phyloP scores from a whole-genome alignment of 2,113 vertebrate species.

The Xenopus laevis region DNA sequence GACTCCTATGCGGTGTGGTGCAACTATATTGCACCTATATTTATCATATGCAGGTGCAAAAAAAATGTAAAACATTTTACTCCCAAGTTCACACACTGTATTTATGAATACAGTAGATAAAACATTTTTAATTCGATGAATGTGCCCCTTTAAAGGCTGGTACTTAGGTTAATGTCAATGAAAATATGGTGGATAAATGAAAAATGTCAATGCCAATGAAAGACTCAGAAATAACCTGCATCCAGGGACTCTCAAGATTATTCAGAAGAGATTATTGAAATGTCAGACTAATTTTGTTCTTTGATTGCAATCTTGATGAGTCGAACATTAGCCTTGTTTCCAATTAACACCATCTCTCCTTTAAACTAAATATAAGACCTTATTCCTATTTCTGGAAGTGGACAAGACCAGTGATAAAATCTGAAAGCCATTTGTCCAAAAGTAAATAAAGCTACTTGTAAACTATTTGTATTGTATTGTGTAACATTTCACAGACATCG shows the following conservation, averaged over 20 bases:
- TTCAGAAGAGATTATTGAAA: conserved; percentile 40
- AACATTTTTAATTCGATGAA: no score
- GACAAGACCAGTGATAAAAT: background rate
- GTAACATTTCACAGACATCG: background rate
- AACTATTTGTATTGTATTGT: conserved; percentile 20
- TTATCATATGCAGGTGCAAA: no score
- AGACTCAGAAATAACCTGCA: conserved; percentile 27
- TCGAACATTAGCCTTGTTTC: conserved; percentile 29
- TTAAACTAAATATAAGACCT: conserved; percentile 26
- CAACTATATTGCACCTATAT: no score
- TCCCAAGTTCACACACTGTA: no score
- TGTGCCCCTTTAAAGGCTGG: no score
- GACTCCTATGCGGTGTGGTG: no score
- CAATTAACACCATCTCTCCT: conserved; percentile 30
- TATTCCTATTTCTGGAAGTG: conserved; percentile 11
- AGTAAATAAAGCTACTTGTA: background rate
- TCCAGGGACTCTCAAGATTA: conserved; percentile 36
- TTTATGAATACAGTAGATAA: no score
- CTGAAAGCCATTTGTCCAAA: background rate
- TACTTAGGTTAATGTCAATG: conserved; percentile 11
- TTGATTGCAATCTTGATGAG: conserved; percentile 44
- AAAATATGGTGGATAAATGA: conserved; percentile 32
- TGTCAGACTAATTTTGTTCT: conserved; percentile 42
- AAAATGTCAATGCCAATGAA: conserved; percentile 23
- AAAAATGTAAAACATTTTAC: no score